Evolutionary conservation across 2,113 vertebrate genomes (phyloP), one percentile per base, ranked within the genome.

Genomic region (Oxyruncus cristatus): DNA sequence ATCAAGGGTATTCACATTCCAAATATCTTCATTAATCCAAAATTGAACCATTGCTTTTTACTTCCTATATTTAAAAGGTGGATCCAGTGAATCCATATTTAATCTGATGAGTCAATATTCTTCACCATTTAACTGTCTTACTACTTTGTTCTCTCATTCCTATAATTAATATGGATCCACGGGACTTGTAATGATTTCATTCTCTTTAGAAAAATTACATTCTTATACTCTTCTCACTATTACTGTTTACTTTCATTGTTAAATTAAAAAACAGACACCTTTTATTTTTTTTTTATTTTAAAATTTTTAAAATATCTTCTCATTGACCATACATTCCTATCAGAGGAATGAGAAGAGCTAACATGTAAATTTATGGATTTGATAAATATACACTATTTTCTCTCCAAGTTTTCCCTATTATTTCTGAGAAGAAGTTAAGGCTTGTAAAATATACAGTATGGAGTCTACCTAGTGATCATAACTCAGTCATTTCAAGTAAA

Each of bases 1-100:
- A 46, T 67, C 3, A 3, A 7, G 5, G 49, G 10, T 81, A 66
- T 85, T 73, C 93, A 5, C 13, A 8, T 85, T 46, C 24, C 81
- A 97, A 93, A 33, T 80, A 82, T 55, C 18, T 82, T 93, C 47
- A 86, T 92, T 76, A 95, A 94, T 89, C 37, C 28, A 92, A 94
- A 96, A 89, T 33, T 53, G 65, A 89, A 79, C 3, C 14, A 71
- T 59, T 71, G 37, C 4, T 65, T 96, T 92, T 96, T 87, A 35
- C 16, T 8, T 96, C 90, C 66, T 88, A 18, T 44, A 79, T 58
- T 90, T 92, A 94, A 90, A 91, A 88, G 49, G 26, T 76, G 92
- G 56, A 95, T 96, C 52, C 53, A 61, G 7, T 61, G 20, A 20
- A 82, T 41, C n/a, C 30, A 78, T 95, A 95, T 77, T 66, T 91